phyloP scores from a whole-genome alignment of 2,888 invertebrate species.

The Buathra laborator region DNA sequence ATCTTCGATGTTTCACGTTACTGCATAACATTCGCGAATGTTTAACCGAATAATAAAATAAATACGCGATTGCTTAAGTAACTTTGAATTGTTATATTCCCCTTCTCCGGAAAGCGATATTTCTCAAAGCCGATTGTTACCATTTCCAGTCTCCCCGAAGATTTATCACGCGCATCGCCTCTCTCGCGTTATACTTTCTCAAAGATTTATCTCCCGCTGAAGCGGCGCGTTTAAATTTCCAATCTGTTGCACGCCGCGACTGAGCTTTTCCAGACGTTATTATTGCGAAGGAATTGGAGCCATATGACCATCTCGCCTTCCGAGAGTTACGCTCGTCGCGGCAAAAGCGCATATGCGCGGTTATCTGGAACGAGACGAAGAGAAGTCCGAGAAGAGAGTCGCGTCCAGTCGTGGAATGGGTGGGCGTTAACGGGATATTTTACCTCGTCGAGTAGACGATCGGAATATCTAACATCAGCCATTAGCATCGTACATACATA shows the following conservation, averaged over 20 bases:
- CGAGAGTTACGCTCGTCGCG: not conserved
- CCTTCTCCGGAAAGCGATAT: not conserved
- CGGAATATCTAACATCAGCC: not conserved
- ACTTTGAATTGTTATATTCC: not conserved
- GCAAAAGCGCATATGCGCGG: not conserved
- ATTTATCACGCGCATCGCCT: not conserved
- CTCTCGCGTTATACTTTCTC: constrained; percentile 4
- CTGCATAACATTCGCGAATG: too few species aligned
- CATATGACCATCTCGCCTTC: constrained; percentile 9
- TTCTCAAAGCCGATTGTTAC: not conserved
- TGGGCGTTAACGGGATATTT: constrained; percentile 38
- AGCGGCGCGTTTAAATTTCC: not conserved
- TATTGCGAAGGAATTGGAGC: constrained; percentile 8
- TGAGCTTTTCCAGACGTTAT: constrained; percentile 29
- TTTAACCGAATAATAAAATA: not conserved
- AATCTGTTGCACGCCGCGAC: not conserved
- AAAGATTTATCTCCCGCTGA: constrained; percentile 1
- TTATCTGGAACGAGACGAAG: not conserved
- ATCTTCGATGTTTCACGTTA: too few species aligned
- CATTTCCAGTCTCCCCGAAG: not conserved
- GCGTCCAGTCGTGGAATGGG: not conserved
- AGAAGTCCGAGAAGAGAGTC: not conserved
- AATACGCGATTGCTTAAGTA: not conserved
- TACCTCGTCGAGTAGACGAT: constrained; percentile 30
- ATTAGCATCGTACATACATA: not conserved